These are phyloP conservation scores for Myrmecobius fasciatus DNA, from an alignment of 2,113 vertebrate species.

Conservation along the genomic window DNA sequence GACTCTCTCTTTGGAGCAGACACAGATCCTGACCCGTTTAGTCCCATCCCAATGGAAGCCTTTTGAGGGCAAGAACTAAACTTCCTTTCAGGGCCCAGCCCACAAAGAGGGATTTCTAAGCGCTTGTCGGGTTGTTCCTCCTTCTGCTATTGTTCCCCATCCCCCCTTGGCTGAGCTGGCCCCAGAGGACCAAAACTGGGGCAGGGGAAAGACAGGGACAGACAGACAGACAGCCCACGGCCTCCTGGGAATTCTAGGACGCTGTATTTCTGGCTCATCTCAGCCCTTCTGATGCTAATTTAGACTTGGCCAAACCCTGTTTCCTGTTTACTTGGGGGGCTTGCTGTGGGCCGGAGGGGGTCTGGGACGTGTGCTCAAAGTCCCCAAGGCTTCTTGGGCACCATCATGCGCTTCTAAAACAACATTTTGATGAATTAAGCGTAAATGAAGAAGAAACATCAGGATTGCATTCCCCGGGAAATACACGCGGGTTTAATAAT, in stretches of 20 bases:
- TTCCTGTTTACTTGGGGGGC: conserved; percentile 47
- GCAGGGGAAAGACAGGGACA: neutral
- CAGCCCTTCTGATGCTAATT: neutral
- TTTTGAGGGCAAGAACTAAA: neutral
- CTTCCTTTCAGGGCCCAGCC: neutral
- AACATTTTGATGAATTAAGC: neutral
- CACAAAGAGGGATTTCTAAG: neutral
- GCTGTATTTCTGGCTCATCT: neutral
- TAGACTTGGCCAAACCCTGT: neutral
- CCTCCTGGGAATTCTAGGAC: conserved; percentile 35
- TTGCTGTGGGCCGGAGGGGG: neutral
- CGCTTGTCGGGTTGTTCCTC: neutral
- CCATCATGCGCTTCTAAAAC: accelerated
- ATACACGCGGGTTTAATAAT: conserved; percentile 10
- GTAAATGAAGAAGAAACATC: neutral
- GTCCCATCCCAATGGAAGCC: neutral
- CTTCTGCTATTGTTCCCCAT: neutral
- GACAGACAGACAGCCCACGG: conserved; percentile 14
- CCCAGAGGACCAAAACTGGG: neutral
- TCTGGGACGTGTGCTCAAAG: neutral
- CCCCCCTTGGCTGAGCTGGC: accelerated
- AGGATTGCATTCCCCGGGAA: neutral
- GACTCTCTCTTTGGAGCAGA: neutral
- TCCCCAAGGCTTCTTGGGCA: neutral
- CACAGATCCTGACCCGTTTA: neutral